phyloP scores from a whole-genome alignment of 2,113 vertebrate species.

The Calcarius ornatus region DNA sequence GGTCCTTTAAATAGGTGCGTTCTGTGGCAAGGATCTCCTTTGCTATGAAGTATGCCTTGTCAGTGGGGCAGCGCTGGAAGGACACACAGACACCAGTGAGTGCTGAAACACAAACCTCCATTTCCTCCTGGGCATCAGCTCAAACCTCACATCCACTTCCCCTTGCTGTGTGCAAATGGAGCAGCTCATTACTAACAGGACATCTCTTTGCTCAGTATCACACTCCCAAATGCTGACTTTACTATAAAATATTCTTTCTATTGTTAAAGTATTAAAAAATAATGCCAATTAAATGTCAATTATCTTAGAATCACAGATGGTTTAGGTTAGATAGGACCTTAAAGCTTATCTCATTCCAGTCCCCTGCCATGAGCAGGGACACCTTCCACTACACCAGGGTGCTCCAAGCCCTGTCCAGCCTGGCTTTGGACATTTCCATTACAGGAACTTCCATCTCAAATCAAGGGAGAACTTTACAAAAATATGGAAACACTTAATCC shows the following conservation, averaged over 20 bases:
- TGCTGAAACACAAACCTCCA: not conserved
- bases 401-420: not conserved
- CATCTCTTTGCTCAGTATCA: not conserved
- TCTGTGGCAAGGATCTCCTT: slow-evolving; percentile 97
- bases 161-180: not conserved
- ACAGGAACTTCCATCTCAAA: not conserved
- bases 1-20: slow-evolving; percentile 89
- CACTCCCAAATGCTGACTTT: not conserved
- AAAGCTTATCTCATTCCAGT: not conserved
- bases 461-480: not conserved
- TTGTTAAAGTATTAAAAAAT: not conserved
- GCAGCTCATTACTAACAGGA: not conserved
- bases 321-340: not conserved
- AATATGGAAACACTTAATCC: not conserved
- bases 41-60: slow-evolving; percentile 93
- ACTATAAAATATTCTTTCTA: not conserved
- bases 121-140: not conserved
- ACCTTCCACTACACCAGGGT: not conserved
- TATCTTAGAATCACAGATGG: not conserved
- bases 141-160: not conserved
- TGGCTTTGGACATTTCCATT: not conserved
- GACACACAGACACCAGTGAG: not conserved
- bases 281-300: not conserved
- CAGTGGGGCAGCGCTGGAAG: slow-evolving; percentile 79
- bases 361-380: not conserved